These are phyloP conservation scores for Campopleginae sp. DNA, from an alignment of 2,888 invertebrate species.

Conservation along the genomic window DNA sequence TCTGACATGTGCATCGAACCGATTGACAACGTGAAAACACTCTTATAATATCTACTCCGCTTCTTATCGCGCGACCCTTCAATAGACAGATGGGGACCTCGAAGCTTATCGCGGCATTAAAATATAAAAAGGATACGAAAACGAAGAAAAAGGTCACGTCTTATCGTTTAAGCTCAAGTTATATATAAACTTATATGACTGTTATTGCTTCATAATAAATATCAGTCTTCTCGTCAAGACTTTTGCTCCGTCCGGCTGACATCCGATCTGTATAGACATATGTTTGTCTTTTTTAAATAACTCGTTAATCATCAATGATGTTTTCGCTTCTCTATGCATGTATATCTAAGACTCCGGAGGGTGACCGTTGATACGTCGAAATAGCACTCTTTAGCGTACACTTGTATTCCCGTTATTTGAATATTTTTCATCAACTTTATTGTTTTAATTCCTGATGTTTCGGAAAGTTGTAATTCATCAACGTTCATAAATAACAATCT, in stretches of 20 bases:
- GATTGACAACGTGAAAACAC: constrained; percentile 68
- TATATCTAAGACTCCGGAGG: constrained; percentile 18
- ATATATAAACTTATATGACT: constrained; percentile 29
- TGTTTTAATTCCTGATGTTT: background rate
- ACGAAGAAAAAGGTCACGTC: constrained; percentile 33
- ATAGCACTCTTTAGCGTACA: background rate
- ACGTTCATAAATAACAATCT: background rate
- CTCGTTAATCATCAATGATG: constrained; percentile 60
- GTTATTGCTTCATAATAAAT: constrained; percentile 57
- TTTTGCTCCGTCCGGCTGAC: constrained; percentile 35
- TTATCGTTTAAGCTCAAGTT: constrained; percentile 8
- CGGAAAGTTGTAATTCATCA: background rate
- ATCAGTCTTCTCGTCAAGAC: constrained; percentile 40
- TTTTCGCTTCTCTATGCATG: constrained; percentile 4
- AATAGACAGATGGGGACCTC: constrained; percentile 43
- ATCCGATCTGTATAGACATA: constrained; percentile 28
- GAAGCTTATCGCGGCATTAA: constrained; percentile 43
- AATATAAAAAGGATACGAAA: constrained; percentile 27
- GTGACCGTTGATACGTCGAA: constrained; percentile 8
- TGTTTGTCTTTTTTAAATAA: constrained; percentile 56
- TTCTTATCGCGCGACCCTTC: constrained; percentile 45
- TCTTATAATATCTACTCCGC: constrained; percentile 59
- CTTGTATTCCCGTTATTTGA: background rate
- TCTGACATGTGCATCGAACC: constrained; percentile 67
- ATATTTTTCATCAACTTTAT: background rate